phyloP scores from a whole-genome alignment of 2,113 vertebrate species.

The human region GRCh38 chr1:52424501-52425000 shows the following conservation, averaged over 20 bases:
- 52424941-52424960: neutral
- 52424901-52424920: neutral
- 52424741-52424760: constrained; percentile 31
- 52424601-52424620: constrained; percentile 22
- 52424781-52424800: constrained; percentile 26
- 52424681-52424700: neutral
- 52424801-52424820: neutral
- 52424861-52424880: neutral
- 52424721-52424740: constrained; percentile 34
- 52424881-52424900: neutral
- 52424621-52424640: constrained; percentile 21
- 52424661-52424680: neutral
- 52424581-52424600: neutral
- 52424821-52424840: neutral
- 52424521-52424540: neutral
- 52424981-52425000: neutral
- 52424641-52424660: neutral
- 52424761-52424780: neutral
- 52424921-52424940: constrained; percentile 10
- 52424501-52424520: neutral
- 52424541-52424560: constrained; percentile 8
- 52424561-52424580: neutral
- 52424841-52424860: neutral
- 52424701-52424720: neutral
- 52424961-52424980: constrained; percentile 3